Conservation (phyloP, 2,797 vertebrate species). For the Myoxocephalus aenaeus region DNA sequence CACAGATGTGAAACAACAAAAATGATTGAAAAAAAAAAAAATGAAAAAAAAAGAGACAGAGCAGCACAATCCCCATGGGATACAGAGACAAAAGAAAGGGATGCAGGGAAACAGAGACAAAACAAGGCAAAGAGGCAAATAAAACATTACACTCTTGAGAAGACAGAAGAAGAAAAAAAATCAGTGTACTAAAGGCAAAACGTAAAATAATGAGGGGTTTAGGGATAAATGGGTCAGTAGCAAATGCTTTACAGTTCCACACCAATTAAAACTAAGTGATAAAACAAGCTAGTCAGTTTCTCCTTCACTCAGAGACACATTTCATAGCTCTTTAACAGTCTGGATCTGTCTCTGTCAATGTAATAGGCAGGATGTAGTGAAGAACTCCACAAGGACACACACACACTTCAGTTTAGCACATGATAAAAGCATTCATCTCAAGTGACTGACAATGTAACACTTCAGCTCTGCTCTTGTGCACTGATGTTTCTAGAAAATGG, state of each 20-base stretch:
- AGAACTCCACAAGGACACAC: conserved; percentile 36
- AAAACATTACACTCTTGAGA: conserved; percentile 15
- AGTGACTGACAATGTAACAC: conserved; percentile 12
- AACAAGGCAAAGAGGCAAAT: conserved; percentile 8
- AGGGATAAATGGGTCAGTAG: conserved; percentile 37
- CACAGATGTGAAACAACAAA: conserved; percentile 54
- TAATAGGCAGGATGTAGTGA: conserved; percentile 39
- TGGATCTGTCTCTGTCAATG: conserved; percentile 17
- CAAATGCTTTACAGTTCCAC: conserved; percentile 47
- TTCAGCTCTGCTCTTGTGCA: conserved; percentile 5
- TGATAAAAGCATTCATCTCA: conserved; percentile 27
- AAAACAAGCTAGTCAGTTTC: conserved; percentile 46
- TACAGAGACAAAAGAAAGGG: background rate
- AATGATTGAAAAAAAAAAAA: conserved; percentile 42
- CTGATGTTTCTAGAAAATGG: background rate
- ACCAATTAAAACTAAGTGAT: conserved; percentile 40
- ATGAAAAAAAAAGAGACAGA: conserved; percentile 13
- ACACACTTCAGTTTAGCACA: background rate
- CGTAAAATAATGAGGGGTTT: background rate
- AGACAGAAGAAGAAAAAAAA: conserved; percentile 24
- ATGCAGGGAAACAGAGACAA: conserved; percentile 18
- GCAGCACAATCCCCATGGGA: conserved; percentile 19
- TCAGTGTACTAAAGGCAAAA: background rate
- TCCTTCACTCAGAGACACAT: conserved; percentile 16
- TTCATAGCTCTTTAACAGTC: conserved; percentile 43